These are phyloP conservation scores for Oriolus oriolus DNA, from an alignment of 2,113 vertebrate species.

Conservation along the genomic window DNA sequence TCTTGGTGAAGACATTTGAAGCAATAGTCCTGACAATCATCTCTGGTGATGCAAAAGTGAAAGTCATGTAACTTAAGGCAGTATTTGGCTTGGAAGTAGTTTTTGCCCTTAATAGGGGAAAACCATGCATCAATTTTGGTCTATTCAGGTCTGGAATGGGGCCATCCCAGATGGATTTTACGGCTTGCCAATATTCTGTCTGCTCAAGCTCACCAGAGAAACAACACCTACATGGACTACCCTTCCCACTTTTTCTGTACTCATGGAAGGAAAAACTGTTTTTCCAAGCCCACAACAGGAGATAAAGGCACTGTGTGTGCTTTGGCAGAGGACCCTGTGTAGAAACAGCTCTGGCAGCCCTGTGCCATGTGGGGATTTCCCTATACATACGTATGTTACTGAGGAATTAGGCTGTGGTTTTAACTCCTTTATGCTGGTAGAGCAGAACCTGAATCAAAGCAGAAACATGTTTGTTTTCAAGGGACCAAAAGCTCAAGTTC, in stretches of 20 bases:
- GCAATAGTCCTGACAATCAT: neutral
- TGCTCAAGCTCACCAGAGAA: neutral
- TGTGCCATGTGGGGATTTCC: neutral
- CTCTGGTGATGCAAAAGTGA: neutral
- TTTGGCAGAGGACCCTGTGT: neutral
- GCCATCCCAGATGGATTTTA: neutral
- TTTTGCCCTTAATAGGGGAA: neutral
- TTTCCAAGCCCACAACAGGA: neutral
- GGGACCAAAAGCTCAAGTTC: neutral
- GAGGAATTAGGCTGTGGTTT: neutral
- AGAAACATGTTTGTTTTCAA: slow-evolving; percentile 13
- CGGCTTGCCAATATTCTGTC: neutral
- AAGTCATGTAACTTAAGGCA: neutral
- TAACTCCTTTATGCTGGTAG: neutral
- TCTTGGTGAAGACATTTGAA: neutral
- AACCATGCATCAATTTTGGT: neutral
- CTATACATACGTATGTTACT: neutral
- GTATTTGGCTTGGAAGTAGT: neutral
- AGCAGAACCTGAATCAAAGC: neutral
- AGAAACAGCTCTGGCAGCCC: neutral
- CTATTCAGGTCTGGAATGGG: neutral
- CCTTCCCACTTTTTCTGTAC: neutral
- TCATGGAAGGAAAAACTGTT: neutral
- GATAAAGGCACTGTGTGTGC: neutral
- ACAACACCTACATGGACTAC: neutral